These are phyloP conservation scores for Iguana delicatissima DNA, from an alignment of 2,797 vertebrate species.

Conservation along the genomic window DNA sequence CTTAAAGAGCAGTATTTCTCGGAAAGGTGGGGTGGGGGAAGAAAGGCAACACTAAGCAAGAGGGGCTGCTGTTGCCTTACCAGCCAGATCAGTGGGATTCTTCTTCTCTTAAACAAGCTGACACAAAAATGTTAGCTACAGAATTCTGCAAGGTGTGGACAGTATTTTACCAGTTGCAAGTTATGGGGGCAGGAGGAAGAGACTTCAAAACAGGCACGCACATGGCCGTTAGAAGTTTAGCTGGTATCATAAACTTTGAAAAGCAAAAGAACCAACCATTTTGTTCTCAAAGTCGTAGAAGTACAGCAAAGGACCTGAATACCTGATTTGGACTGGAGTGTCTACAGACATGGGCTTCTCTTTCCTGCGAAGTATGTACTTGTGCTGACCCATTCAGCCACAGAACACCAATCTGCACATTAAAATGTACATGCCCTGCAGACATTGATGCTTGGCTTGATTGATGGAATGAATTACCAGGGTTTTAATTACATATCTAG, in stretches of 20 bases:
- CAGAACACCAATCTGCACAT: not conserved
- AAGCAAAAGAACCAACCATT: not conserved
- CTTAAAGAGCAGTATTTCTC: not conserved
- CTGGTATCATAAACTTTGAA: constrained; percentile 17
- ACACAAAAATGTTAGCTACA: accelerated
- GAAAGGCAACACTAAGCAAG: not conserved
- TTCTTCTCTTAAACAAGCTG: not conserved
- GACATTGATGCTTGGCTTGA: not conserved
- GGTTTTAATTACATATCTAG: not conserved
- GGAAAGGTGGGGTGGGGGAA: not conserved
- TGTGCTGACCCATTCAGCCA: not conserved
- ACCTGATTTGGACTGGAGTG: not conserved
- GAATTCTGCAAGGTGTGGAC: constrained; percentile 16
- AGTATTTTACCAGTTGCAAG: accelerated
- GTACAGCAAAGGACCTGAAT: not conserved
- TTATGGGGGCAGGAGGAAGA: not conserved
- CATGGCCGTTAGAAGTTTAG: not conserved
- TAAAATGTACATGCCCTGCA: not conserved
- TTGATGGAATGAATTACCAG: not conserved
- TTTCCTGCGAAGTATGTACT: not conserved
- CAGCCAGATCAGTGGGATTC: accelerated
- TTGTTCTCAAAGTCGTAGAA: not conserved
- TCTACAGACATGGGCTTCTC: not conserved
- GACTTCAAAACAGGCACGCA: not conserved
- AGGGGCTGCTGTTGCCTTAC: not conserved